A percentile compares a stretch with the other conserved stretches of the same genome.
phyloP scores from a whole-genome alignment of 2,113 vertebrate genomes.

The Pandion haliaetus region DNA sequence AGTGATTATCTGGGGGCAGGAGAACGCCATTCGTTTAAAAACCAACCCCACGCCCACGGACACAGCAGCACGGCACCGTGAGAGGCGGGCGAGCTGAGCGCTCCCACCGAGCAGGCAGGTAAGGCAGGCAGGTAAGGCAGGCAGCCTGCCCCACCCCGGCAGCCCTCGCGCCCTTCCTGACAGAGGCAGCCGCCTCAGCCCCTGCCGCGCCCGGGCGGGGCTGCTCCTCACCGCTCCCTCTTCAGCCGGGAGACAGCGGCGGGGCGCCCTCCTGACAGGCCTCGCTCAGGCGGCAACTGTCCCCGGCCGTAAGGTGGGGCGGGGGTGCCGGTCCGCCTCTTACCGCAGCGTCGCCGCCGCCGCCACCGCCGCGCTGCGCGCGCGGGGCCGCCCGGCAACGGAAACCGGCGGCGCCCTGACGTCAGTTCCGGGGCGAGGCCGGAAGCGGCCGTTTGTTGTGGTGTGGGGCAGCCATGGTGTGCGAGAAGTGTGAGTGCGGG shows the following conservation, averaged over 20 bases:
- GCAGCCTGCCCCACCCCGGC: no score
- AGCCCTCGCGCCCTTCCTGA: neutral
- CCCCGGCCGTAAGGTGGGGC: no score
- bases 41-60: rapidly evolving
- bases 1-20: rapidly evolving
- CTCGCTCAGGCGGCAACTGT: neutral
- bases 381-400: neutral
- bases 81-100: neutral
- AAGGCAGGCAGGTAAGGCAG: no score
- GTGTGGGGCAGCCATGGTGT: slow-evolving; percentile 32
- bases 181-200: neutral
- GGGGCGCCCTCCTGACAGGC: no score
- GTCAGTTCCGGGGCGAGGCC: neutral
- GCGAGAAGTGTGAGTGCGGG: slow-evolving; percentile 57
- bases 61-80: rapidly evolving
- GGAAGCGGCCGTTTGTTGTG: neutral
- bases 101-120: neutral
- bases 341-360: neutral
- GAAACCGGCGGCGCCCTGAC: rapidly evolving
- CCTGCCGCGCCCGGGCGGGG: neutral
- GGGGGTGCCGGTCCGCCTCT: neutral
- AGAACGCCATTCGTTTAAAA: rapidly evolving
- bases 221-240: neutral
- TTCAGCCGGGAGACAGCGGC: neutral
- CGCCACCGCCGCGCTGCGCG: neutral